These are phyloP conservation scores for Sitobion miscanthi DNA, from an alignment of 1,140 invertebrate genomes.

Conservation along the genomic window DNA sequence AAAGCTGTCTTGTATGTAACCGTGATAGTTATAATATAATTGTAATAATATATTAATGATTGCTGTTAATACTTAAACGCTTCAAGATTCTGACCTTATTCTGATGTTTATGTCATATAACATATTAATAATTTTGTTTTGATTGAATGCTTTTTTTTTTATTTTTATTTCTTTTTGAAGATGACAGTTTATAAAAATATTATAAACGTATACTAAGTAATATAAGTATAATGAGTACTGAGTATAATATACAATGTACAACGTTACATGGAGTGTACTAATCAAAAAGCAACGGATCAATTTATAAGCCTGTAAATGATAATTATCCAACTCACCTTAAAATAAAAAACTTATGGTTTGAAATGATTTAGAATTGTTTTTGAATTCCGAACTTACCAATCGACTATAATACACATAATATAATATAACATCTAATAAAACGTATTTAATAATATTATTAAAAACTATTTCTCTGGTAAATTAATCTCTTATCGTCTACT, in stretches of 20 bases:
- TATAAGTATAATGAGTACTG: not conserved
- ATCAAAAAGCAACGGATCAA: not conserved
- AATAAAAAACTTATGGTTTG: not conserved
- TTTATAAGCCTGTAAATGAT: not conserved
- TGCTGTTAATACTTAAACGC: not conserved
- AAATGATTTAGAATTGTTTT: not conserved
- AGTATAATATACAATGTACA: not conserved
- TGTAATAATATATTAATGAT: not conserved
- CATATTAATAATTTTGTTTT: not conserved
- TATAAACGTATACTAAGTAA: slow-evolving; percentile 8
- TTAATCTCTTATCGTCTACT: not conserved
- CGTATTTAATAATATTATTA: not conserved
- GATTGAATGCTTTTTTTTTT: not conserved
- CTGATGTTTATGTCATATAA: not conserved
- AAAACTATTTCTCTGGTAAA: not conserved
- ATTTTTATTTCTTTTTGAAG: not conserved
- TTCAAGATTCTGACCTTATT: not conserved
- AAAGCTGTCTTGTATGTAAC: not conserved
- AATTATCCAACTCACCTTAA: not conserved
- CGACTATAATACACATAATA: too few species aligned
- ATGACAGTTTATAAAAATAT: not conserved
- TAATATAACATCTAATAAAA: not conserved
- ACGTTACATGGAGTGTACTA: not conserved
- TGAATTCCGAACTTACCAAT: not conserved
- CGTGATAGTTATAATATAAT: not conserved